Evolutionary conservation across 2,113 vertebrate species (phyloP).

Genomic region (western clawed frog (Xenopus tropicalis)): UCB_Xtro_10.0 CM004450.2:91008501-91009000

Average conservation of each 20-base stretch:
- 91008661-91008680: conserved; percentile 14
- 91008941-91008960: too few relatives aligned
- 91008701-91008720: not conserved
- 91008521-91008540: conserved; percentile 8
- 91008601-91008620: conserved; percentile 27
- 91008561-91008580: not conserved
- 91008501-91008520: conserved; percentile 7
- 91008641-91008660: conserved; percentile 12
- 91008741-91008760: not conserved
- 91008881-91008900: not conserved
- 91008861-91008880: not conserved
- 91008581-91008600: not conserved
- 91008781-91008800: not conserved
- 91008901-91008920: not conserved
- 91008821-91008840: not conserved
- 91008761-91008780: not conserved
- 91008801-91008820: not conserved
- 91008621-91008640: conserved; percentile 18
- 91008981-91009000: too few relatives aligned
- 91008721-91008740: conserved; percentile 4
- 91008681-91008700: not conserved
- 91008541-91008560: conserved; percentile 14
- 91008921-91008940: too few relatives aligned
- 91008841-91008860: not conserved
- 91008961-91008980: too few relatives aligned